A percentile compares a stretch with the other conserved stretches of the same genome.
These are phyloP conservation scores for Drosophila mauritiana DNA, from an alignment of 1,140 invertebrate genomes.

Conservation along the genomic window DNA sequence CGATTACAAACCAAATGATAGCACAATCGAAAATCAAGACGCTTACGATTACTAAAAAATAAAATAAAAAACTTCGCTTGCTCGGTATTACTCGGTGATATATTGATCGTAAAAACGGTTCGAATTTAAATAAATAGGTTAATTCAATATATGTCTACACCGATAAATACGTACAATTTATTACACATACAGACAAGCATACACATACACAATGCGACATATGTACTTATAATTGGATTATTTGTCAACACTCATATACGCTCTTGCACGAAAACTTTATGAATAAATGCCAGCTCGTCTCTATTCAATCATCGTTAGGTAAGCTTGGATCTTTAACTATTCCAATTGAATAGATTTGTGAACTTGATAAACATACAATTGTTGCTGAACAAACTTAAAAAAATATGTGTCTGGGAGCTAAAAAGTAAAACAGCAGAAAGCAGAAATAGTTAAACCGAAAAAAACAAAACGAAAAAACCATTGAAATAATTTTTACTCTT, in stretches of 20 bases:
- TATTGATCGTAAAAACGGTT: slow-evolving; percentile 16
- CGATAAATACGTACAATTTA: slow-evolving; percentile 52
- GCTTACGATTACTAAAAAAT: slow-evolving; percentile 31
- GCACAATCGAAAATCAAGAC: slow-evolving; percentile 14
- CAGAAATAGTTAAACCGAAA: not conserved
- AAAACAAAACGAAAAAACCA: not conserved
- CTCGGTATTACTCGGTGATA: slow-evolving; percentile 28
- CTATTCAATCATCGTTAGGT: not conserved
- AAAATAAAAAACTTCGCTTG: slow-evolving; percentile 28
- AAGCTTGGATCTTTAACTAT: not conserved
- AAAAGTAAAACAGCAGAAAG: not conserved
- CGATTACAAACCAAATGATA: slow-evolving; percentile 31
- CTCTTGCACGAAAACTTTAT: not conserved
- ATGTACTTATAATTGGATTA: slow-evolving; percentile 34
- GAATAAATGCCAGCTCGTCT: no score
- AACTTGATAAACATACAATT: not conserved
- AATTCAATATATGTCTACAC: slow-evolving; percentile 39
- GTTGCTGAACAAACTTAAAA: not conserved
- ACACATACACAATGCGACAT: slow-evolving; percentile 63
- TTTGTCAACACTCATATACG: slow-evolving; percentile 23
- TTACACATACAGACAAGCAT: slow-evolving; percentile 60
- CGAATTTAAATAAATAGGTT: not conserved
- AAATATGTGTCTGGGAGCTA: not conserved
- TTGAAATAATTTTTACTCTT: not conserved
- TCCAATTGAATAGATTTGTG: not conserved